These are phyloP conservation scores for Aethes cnicana DNA, from an alignment of 2,888 invertebrate genomes.

Conservation along the genomic window DNA sequence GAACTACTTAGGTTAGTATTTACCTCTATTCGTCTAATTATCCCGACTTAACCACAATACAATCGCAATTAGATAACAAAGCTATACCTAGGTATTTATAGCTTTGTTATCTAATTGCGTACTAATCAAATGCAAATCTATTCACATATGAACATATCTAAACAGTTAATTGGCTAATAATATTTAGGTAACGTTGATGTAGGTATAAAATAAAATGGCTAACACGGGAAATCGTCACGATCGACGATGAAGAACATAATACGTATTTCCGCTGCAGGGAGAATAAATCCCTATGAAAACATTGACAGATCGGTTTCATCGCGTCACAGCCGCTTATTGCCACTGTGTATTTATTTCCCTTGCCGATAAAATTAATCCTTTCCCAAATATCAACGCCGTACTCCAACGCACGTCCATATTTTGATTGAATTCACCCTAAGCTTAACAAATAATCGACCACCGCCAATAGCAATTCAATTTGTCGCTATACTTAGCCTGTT, in stretches of 20 bases:
- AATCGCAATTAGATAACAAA: no score
- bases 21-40: no score
- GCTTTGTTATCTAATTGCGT: no score
- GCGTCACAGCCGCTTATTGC: slow-evolving; percentile 54
- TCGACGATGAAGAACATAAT: slow-evolving; percentile 15
- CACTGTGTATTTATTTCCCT: slow-evolving; percentile 54
- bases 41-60: no score
- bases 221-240: no score
- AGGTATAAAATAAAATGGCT: no score
- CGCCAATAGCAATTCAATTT: slow-evolving; percentile 66
- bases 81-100: no score
- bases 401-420: slow-evolving; percentile 58
- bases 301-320: slow-evolving; percentile 36
- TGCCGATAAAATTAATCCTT: slow-evolving; percentile 73
- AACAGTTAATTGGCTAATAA: no score
- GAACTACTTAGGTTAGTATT: no score
- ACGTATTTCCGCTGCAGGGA: neutral
- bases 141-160: no score
- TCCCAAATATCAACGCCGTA: slow-evolving; percentile 56
- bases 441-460: slow-evolving; percentile 64
- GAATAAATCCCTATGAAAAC: slow-evolving; percentile 28
- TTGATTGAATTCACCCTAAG: slow-evolving; percentile 75
- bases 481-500: slow-evolving; percentile 36
- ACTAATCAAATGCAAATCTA: no score
- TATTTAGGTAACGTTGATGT: no score